Conservation (phyloP, 2,113 vertebrate genomes). For the Pseudorasbora parva region DNA sequence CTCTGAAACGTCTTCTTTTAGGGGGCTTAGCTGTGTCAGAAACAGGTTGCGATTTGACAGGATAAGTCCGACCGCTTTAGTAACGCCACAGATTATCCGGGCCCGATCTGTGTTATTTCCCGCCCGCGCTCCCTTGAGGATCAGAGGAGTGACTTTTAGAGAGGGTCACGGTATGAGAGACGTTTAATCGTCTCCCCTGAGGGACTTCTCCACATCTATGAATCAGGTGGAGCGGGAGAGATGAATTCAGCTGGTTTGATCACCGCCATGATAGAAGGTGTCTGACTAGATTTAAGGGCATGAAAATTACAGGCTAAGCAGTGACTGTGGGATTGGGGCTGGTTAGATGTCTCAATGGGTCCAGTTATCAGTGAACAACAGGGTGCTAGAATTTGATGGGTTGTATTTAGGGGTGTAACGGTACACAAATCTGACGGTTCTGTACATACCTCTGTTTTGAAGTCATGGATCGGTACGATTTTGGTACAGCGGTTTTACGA, state of each 20-base stretch:
- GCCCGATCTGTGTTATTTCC: slow-evolving; percentile 60
- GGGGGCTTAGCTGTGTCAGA: slow-evolving; percentile 57
- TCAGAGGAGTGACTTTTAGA: slow-evolving; percentile 60
- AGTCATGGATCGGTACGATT: too few relatives aligned
- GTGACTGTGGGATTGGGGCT: neutral
- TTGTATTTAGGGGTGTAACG: too few relatives aligned
- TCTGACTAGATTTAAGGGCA: slow-evolving; percentile 23
- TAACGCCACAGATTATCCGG: slow-evolving; percentile 72
- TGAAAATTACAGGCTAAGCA: slow-evolving; percentile 21
- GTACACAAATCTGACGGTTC: too few relatives aligned
- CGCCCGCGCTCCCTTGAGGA: slow-evolving; percentile 57
- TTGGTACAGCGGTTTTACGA: too few relatives aligned
- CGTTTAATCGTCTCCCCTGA: slow-evolving; percentile 63
- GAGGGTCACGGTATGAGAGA: slow-evolving; percentile 41
- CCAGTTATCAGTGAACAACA: neutral
- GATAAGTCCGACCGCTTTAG: slow-evolving; percentile 69
- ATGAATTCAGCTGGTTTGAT: slow-evolving; percentile 33
- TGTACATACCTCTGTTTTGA: too few relatives aligned
- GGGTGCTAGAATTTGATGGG: neutral
- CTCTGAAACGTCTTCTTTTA: slow-evolving; percentile 36
- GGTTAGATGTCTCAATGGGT: neutral
- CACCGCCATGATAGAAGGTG: slow-evolving; percentile 21
- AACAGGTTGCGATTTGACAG: slow-evolving; percentile 70
- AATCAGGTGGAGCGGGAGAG: slow-evolving; percentile 59
- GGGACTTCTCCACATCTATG: slow-evolving; percentile 65